Conservation (phyloP, 2,888 invertebrate genomes). For the Slavum lentiscoides region DNA sequence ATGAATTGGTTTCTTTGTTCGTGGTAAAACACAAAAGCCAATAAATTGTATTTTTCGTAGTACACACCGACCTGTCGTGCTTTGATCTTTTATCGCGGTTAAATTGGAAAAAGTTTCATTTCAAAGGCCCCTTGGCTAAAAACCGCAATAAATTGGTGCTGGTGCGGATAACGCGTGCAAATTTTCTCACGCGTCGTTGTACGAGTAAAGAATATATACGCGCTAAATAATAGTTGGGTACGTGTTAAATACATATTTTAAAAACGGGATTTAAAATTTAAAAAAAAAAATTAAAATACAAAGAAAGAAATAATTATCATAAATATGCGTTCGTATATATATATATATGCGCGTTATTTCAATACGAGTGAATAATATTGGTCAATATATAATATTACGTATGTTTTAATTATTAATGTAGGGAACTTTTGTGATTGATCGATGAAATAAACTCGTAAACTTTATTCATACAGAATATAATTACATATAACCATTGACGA, state of each 20-base stretch:
- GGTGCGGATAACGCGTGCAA: background rate
- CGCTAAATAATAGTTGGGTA: background rate
- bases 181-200: background rate
- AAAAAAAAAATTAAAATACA: background rate
- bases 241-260: too few relatives aligned
- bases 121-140: background rate
- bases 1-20: background rate
- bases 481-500: too few relatives aligned
- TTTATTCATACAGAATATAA: background rate
- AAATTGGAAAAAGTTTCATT: constrained; percentile 22
- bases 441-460: too few relatives aligned
- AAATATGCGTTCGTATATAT: background rate
- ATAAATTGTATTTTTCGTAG: constrained; percentile 1
- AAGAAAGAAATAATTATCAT: background rate
- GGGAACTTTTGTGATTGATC: too few relatives aligned
- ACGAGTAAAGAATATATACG: background rate
- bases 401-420: too few relatives aligned
- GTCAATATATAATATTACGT: too few relatives aligned
- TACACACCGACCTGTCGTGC: background rate
- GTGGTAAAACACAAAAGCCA: background rate
- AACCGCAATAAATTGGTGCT: background rate
- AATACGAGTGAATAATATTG: too few relatives aligned
- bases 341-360: too few relatives aligned
- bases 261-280: constrained; percentile 5
- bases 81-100: constrained; percentile 14